phyloP scores from a whole-genome alignment of 2,113 vertebrate species.

The Mus spicilegus region DNA sequence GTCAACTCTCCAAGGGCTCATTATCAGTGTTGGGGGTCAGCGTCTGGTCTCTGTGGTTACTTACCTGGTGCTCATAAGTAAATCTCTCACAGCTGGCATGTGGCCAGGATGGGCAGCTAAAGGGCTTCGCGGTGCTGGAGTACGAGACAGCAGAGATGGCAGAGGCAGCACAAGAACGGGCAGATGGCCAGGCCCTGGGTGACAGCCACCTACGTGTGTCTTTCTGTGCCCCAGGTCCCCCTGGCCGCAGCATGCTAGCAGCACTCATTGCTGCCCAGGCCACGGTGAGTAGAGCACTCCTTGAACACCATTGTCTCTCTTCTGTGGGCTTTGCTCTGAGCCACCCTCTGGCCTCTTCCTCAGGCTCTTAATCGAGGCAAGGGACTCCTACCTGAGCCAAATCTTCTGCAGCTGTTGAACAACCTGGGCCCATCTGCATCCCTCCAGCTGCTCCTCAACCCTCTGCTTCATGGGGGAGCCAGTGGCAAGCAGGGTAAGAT shows the following conservation, averaged over 20 bases:
- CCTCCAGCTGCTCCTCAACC: constrained; percentile 93
- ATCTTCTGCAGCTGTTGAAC: constrained; percentile 92
- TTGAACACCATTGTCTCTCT: neutral
- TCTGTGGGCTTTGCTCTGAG: neutral
- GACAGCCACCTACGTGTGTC: constrained; percentile 91
- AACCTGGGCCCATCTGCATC: constrained; percentile 92
- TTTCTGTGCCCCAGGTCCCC: constrained; percentile 95
- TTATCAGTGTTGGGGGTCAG: neutral
- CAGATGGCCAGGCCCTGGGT: constrained; percentile 88
- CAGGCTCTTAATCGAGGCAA: constrained; percentile 95
- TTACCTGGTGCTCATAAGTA: neutral
- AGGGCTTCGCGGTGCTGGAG: constrained; percentile 93
- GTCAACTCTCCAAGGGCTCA: neutral
- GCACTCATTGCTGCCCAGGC: constrained; percentile 96
- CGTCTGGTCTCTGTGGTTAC: neutral
- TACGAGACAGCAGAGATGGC: constrained; percentile 90
- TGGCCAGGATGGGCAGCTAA: constrained; percentile 94
- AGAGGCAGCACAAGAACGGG: constrained; percentile 88
- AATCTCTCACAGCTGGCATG: constrained; percentile 90
- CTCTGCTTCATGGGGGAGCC: constrained; percentile 85
- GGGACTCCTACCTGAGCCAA: constrained; percentile 95
- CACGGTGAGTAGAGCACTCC: constrained; percentile 86
- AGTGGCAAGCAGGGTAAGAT: constrained; percentile 92
- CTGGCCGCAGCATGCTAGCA: constrained; percentile 95
- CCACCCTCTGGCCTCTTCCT: neutral